Evolutionary conservation across 2,797 vertebrate genomes (phyloP).

Genomic region (Taeniopygia guttata): DNA sequence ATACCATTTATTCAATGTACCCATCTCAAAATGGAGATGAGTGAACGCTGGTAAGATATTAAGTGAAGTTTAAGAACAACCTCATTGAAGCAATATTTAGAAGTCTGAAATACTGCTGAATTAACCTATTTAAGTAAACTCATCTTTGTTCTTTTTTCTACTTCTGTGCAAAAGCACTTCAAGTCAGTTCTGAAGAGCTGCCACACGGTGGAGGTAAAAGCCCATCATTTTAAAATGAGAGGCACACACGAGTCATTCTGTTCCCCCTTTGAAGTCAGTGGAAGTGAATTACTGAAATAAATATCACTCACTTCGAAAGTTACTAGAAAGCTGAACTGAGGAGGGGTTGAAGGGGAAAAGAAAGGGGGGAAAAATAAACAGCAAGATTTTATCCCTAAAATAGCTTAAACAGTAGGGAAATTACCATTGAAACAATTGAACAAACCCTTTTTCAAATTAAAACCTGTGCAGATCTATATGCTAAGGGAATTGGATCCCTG

Average conservation of each 20-base stretch:
- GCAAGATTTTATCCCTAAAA: background rate
- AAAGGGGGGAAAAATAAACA: background rate
- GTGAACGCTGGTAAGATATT: background rate
- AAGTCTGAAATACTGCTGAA: background rate
- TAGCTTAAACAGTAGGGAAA: background rate
- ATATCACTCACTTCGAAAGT: background rate
- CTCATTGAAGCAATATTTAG: background rate
- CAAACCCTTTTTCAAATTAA: background rate
- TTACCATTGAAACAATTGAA: background rate
- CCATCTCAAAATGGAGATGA: background rate
- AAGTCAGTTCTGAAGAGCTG: background rate
- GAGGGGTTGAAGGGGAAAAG: rapidly evolving
- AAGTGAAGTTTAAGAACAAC: background rate
- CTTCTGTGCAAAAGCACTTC: background rate
- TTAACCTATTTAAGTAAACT: background rate
- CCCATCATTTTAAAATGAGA: background rate
- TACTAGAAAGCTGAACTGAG: background rate
- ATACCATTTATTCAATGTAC: background rate
- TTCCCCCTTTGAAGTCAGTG: rapidly evolving
- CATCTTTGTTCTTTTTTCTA: background rate
- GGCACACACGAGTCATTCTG: rapidly evolving
- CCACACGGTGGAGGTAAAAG: constrained; percentile 51
- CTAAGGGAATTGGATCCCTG: background rate
- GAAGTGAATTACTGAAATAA: background rate
- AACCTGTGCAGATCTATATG: background rate